A percentile compares a stretch with the other conserved stretches of the same genome.
Conservation (phyloP, 2,888 invertebrate species). For the Rhabditophanes sp. region DNA sequence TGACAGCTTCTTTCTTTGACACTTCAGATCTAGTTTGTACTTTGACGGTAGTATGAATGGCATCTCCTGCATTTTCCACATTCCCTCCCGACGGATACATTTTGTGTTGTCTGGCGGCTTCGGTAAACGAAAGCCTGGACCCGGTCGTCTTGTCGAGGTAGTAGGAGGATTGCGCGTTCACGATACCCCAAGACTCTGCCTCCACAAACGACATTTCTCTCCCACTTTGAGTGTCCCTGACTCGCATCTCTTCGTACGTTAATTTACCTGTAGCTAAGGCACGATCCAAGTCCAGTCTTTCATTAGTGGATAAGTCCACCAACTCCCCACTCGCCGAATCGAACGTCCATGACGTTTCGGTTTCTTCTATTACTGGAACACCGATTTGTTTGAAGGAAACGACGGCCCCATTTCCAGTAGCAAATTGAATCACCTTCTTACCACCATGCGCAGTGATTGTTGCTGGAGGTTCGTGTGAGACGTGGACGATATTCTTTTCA, state of each 20-base stretch:
- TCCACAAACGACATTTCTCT: constrained; percentile 50
- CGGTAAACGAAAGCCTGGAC: constrained; percentile 55
- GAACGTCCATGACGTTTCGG: constrained; percentile 41
- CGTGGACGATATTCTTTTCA: constrained; percentile 24
- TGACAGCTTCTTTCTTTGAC: constrained; percentile 36
- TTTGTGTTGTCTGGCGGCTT: constrained; percentile 69
- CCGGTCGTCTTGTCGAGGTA: constrained; percentile 40
- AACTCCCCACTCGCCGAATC: constrained; percentile 70
- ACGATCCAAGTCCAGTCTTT: constrained; percentile 59
- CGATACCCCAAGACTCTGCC: constrained; percentile 47
- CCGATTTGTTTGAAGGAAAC: constrained; percentile 43
- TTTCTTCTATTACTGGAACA: constrained; percentile 35
- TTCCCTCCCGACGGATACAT: constrained; percentile 48
- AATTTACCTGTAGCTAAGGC: constrained; percentile 47
- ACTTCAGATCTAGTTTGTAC: constrained; percentile 37
- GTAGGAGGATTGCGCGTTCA: constrained; percentile 43
- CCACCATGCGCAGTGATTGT: constrained; percentile 14
- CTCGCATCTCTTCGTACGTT: constrained; percentile 49
- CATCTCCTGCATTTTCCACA: constrained; percentile 37
- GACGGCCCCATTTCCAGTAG: constrained; percentile 33
- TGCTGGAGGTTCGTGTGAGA: constrained; percentile 35
- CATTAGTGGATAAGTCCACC: constrained; percentile 53
- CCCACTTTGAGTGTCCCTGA: constrained; percentile 61
- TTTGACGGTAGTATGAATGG: constrained; percentile 41
- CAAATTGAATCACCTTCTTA: constrained; percentile 43